These are phyloP conservation scores for Lontra canadensis DNA, from an alignment of 2,113 vertebrate species.

Conservation along the genomic window DNA sequence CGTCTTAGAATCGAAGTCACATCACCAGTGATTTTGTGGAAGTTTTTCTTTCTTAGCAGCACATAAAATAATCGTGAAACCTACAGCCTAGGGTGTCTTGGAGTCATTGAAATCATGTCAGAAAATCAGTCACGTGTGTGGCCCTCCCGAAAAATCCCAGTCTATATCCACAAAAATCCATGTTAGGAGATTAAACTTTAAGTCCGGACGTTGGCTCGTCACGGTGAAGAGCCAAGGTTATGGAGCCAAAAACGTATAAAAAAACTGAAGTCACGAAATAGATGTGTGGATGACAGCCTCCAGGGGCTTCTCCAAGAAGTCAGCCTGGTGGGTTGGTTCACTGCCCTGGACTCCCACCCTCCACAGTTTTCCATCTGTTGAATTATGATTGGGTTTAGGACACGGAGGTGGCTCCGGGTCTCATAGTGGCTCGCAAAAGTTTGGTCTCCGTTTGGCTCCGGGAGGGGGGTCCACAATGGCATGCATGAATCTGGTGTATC, in stretches of 20 bases:
- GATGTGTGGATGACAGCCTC: background rate
- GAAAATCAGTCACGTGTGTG: background rate
- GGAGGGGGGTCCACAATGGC: constrained; percentile 80
- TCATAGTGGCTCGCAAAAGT: constrained; percentile 67
- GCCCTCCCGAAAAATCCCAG: no score
- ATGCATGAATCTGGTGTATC: constrained; percentile 77
- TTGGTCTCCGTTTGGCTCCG: constrained; percentile 57
- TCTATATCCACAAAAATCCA: background rate
- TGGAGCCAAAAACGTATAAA: background rate
- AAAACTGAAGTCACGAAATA: background rate
- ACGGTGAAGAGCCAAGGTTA: background rate
- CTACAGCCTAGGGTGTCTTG: background rate
- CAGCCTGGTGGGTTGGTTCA: no score
- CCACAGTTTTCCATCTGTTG: background rate
- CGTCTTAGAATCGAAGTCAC: background rate
- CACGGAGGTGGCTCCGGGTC: background rate
- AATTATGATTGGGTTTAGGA: background rate
- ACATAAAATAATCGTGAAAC: background rate
- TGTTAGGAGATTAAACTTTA: background rate
- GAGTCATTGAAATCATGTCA: background rate
- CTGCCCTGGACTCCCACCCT: background rate
- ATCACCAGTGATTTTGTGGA: background rate
- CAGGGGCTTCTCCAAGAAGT: background rate
- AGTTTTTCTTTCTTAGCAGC: background rate
- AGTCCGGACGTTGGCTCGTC: background rate